Conservation (phyloP, 2,797 vertebrate genomes). For the Amniataba percoides region DNA sequence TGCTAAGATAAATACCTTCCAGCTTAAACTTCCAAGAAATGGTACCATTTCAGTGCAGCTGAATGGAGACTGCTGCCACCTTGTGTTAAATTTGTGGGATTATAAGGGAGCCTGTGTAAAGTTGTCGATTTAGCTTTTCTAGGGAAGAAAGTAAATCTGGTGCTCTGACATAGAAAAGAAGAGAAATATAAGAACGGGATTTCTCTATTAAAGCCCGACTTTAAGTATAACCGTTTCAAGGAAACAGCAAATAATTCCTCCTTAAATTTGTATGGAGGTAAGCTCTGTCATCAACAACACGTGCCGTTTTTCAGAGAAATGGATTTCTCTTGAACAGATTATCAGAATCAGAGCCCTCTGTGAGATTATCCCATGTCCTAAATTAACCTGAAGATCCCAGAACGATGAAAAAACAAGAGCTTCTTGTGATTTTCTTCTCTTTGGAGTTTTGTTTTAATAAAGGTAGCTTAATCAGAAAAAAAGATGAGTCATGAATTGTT, state of each 20-base stretch:
- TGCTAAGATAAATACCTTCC: neutral
- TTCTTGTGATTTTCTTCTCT: neutral
- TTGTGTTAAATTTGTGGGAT: conserved; percentile 22
- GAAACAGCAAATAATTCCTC: neutral
- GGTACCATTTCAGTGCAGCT: neutral
- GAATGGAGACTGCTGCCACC: conserved; percentile 50
- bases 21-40: neutral
- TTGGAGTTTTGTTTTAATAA: neutral
- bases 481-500: neutral
- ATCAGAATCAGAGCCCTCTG: neutral
- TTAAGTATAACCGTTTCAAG: too few relatives aligned
- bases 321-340: too few relatives aligned
- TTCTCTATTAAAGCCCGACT: neutral
- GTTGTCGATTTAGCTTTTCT: neutral
- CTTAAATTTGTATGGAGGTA: neutral
- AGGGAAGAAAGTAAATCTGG: neutral
- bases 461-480: neutral
- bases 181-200: neutral
- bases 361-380: too few relatives aligned
- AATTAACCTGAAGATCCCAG: neutral
- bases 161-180: neutral
- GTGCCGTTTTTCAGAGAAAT: neutral
- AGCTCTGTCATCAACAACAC: neutral
- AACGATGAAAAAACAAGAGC: neutral
- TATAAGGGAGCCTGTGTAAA: neutral